Conservation (phyloP, 1,140 invertebrate species). For the Lepidurus arcticus region DNA sequence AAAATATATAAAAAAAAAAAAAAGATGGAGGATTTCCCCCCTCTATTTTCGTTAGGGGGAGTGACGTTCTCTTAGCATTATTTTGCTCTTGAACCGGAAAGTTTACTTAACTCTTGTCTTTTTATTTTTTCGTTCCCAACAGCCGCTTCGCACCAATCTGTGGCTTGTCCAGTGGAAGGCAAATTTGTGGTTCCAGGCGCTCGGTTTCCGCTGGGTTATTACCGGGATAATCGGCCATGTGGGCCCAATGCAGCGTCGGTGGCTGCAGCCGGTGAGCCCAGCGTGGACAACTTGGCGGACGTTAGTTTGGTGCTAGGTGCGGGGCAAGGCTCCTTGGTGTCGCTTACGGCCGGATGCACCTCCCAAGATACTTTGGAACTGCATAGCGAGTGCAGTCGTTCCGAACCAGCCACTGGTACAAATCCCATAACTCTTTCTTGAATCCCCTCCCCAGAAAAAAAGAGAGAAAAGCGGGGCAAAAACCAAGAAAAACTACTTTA, state of each 20-base stretch:
- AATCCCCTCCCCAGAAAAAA: not conserved
- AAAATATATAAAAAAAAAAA: not conserved
- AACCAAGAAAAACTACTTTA: not conserved
- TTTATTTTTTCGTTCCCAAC: not conserved
- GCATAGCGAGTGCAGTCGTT: constrained; percentile 31
- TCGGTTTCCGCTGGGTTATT: constrained; percentile 17
- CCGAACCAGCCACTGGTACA: constrained; percentile 30
- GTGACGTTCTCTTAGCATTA: not conserved
- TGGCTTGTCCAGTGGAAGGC: constrained; percentile 32
- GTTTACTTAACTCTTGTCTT: not conserved
- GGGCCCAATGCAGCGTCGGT: constrained; percentile 5
- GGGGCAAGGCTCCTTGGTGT: constrained; percentile 24
- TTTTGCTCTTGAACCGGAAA: not conserved
- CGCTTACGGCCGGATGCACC: constrained; percentile 29
- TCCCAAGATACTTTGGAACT: constrained; percentile 31
- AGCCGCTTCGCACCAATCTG: constrained; percentile 33
- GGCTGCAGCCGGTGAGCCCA: not conserved
- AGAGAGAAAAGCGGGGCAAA: not conserved
- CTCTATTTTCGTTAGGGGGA: not conserved
- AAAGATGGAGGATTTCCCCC: not conserved
- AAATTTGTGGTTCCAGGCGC: constrained; percentile 31
- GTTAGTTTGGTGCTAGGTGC: constrained; percentile 20
- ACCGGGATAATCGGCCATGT: constrained; percentile 27
- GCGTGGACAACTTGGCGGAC: constrained; percentile 13
- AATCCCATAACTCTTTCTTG: not conserved